These are phyloP conservation scores for Drusus annulatus DNA, from an alignment of 1,140 invertebrate genomes.

Conservation along the genomic window DNA sequence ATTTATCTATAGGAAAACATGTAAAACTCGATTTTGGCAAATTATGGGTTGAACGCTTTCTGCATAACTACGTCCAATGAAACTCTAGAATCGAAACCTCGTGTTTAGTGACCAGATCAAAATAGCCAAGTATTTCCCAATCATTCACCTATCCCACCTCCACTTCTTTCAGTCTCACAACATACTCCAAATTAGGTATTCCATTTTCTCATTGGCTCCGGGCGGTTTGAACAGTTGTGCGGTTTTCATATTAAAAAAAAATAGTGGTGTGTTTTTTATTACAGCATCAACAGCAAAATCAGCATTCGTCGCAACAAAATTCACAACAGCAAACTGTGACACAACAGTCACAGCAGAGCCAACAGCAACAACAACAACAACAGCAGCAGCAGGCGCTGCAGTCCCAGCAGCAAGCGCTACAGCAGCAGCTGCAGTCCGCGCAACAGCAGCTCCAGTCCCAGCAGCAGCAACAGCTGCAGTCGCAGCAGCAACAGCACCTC, in stretches of 20 bases:
- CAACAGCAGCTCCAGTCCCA: slow-evolving; percentile 68
- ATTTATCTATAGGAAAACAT: too few relatives aligned
- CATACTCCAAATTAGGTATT: too few relatives aligned
- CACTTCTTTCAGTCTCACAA: too few relatives aligned
- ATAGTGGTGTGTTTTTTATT: slow-evolving; percentile 1
- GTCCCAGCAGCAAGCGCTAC: slow-evolving; percentile 64
- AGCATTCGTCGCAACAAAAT: slow-evolving; percentile 62
- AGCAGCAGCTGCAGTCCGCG: slow-evolving; percentile 64
- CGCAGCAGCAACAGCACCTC: slow-evolving; percentile 60
- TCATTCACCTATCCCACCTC: too few relatives aligned
- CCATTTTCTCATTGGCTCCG: too few relatives aligned
- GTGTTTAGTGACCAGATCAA: too few relatives aligned
- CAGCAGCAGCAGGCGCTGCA: slow-evolving; percentile 62
- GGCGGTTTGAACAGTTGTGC: too few relatives aligned
- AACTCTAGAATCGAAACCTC: too few relatives aligned
- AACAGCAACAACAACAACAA: slow-evolving; percentile 66
- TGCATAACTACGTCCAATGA: too few relatives aligned
- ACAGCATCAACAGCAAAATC: slow-evolving; percentile 68
- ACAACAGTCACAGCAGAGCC: slow-evolving; percentile 40
- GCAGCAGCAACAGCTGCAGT: slow-evolving; percentile 64
- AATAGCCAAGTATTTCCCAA: too few relatives aligned
- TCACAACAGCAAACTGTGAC: slow-evolving; percentile 60
- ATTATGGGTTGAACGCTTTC: too few relatives aligned
- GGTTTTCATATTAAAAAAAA: not conserved
- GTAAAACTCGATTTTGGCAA: too few relatives aligned